Base-by-base conservation (phyloP, 2,797 vertebrate species). In the Paguma larvata region DNA sequence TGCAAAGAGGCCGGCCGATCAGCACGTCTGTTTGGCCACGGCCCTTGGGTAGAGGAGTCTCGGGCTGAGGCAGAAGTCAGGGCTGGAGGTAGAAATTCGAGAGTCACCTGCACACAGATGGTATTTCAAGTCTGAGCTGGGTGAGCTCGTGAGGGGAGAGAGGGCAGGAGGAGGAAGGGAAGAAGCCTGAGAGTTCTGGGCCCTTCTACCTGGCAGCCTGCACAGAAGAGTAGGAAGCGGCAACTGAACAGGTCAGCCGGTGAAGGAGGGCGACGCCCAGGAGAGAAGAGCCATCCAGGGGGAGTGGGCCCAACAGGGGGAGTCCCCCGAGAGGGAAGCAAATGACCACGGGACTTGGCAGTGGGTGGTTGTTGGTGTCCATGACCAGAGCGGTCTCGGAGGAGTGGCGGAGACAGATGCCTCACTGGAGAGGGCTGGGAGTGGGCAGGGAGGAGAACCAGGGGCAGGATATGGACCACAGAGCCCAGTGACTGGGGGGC, bases 281-380 rank as follows among this genome's bases (percentile, higher is more conserved):
- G 68, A 41, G 73, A 80, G 51, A 78, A 21, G 12, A 18, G 13
- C 38, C 63, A 62, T 16, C 27, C 18, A 1, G 0, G 13, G 25
- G 34, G 19, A 15, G 56, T 25, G 23, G n/a, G 51, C 23, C 84
- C 0, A 0, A 62, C 21, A 59, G 80, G 25, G 13, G 67, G 21
- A 30, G 90, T 56, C 67, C 73, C 34, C 92, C 86, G 59, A 75
- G 88, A 91, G 32, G 92, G 15, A 70, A 41, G 95, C 85, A 85
- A 59, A 16, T 83, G 41, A 94, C 11, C 48, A 0, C 0, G 32
- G 65, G 87, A 41, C 83, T 83, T 53, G 51, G 30, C 38, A 12
- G 38, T 21, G 30, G 56, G 92, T 77, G 62, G 56, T 48, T 88
- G 51, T 86, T 38, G 19, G 80, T 88, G 94, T 44, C 70, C 46